Conservation (phyloP, 2,797 vertebrate species). For the Betta splendens region DNA sequence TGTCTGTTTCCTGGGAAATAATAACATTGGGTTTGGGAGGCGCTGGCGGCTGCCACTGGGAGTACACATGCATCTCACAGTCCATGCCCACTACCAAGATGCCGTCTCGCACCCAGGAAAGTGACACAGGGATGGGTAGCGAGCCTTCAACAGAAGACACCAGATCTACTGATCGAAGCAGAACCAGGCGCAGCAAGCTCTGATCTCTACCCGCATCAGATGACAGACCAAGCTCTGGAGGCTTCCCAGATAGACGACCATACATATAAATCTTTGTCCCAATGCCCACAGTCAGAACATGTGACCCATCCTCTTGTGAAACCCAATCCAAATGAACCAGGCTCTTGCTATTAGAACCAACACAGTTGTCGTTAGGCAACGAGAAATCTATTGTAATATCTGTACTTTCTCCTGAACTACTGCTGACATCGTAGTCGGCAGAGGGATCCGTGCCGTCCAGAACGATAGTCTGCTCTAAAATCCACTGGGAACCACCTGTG, state of each 20-base stretch:
- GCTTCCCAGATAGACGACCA: conserved; percentile 88
- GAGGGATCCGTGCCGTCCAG: conserved; percentile 80
- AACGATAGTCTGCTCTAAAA: conserved; percentile 92
- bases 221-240: conserved; percentile 85
- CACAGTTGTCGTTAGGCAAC: conserved; percentile 69
- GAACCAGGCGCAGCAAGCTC: conserved; percentile 84
- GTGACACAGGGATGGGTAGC: conserved; percentile 90
- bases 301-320: conserved; percentile 97
- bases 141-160: conserved; percentile 96
- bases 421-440: conserved; percentile 27
- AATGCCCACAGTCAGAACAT: conserved; percentile 93
- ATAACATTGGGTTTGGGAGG: conserved; percentile 69
- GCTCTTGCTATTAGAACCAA: conserved; percentile 74
- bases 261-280: conserved; percentile 97
- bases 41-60: conserved; percentile 93
- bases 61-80: conserved; percentile 99
- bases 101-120: conserved; percentile 98
- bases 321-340: conserved; percentile 97
- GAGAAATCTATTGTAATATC: conserved; percentile 62
- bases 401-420: conserved; percentile 30
- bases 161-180: conserved; percentile 89
- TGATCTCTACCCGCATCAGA: conserved; percentile 81
- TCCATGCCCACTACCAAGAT: conserved; percentile 99
- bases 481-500: conserved; percentile 94
- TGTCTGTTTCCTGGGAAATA: conserved; percentile 75